Evolutionary conservation across 2,113 vertebrate genomes (phyloP), one percentile per base, ranked within the genome.

Genomic region (Pedionomus torquatus): DNA sequence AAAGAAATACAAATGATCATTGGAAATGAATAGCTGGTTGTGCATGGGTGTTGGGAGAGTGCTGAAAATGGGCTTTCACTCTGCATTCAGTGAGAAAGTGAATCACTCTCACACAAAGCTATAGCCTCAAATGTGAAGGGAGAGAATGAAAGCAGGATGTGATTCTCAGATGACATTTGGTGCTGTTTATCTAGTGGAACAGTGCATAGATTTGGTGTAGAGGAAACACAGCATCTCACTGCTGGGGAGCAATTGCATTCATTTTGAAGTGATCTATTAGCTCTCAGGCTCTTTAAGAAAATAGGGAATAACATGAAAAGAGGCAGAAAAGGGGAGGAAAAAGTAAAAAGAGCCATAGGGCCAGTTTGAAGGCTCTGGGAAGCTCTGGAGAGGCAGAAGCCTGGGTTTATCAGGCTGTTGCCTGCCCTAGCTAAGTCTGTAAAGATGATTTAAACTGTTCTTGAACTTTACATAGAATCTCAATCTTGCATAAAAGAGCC

Each of bases 1-100:
- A 96, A 96, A 95, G 93, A 95, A 97, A 96, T 96, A 96, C 96
- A 94, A 96, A 96, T 96, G 96, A 96, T 96, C 88, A 91, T 95
- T 93, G 83, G 92, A 96, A 93, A 96, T 96, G 92, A 96, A 96
- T 96, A 90, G 95, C 90, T 93, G 90, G 92, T 96, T 90, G 92
- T 96, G 90, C 93, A 88, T 11, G 92, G 90, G 75, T 90, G 96
- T 95, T 88, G 96, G 88, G 90, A 94, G 95, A 95, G 75, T 88
- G 90, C 92, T 96, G 92, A 94, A 97, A 95, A 97, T 83, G 86
- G 96, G 88, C 88, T 97, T 95, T 94, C 94, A 93, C 72, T 78
- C 83, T 89, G 83, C 66, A 96, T 95, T 96, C 95, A 96, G 76
- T 71, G 86, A 85, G 92, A 81, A 95, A 96, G 96, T 95, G 90